These are phyloP conservation scores for Ctenomys sociabilis DNA, from an alignment of 2,113 vertebrate species.

Conservation along the genomic window DNA sequence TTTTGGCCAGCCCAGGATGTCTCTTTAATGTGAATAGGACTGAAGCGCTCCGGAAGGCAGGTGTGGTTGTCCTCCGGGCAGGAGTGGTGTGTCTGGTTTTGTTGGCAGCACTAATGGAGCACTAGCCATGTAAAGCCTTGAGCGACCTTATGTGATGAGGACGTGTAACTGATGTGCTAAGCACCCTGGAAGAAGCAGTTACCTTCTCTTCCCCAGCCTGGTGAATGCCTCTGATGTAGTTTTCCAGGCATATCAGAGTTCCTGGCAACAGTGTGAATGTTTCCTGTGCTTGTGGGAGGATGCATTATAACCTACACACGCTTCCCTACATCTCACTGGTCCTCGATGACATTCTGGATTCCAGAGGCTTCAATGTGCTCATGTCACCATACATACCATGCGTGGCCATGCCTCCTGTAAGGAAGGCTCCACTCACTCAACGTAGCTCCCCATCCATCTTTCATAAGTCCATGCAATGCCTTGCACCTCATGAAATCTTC, in stretches of 20 bases:
- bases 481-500: slow-evolving; percentile 50
- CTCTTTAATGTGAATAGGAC: slow-evolving; percentile 20
- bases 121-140: slow-evolving; percentile 22
- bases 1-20: background rate
- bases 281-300: background rate
- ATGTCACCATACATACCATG: slow-evolving; percentile 42
- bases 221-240: slow-evolving; percentile 15
- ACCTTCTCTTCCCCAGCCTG: slow-evolving; percentile 18
- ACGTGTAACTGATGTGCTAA: background rate
- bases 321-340: background rate
- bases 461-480: slow-evolving; percentile 64
- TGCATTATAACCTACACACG: background rate
- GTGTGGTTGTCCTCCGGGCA: background rate
- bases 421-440: background rate
- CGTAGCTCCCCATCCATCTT: slow-evolving; percentile 59
- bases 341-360: background rate
- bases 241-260: slow-evolving; percentile 14
- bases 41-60: slow-evolving; percentile 38
- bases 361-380: slow-evolving; percentile 24
- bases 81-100: slow-evolving; percentile 17
- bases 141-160: background rate
- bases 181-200: slow-evolving; percentile 38
- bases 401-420: background rate
- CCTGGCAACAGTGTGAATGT: slow-evolving; percentile 19
- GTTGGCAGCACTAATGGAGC: background rate